Evolutionary conservation across 1,140 invertebrate genomes (phyloP), one percentile per base, ranked within the genome.

Genomic region (Battus philenor): DNA sequence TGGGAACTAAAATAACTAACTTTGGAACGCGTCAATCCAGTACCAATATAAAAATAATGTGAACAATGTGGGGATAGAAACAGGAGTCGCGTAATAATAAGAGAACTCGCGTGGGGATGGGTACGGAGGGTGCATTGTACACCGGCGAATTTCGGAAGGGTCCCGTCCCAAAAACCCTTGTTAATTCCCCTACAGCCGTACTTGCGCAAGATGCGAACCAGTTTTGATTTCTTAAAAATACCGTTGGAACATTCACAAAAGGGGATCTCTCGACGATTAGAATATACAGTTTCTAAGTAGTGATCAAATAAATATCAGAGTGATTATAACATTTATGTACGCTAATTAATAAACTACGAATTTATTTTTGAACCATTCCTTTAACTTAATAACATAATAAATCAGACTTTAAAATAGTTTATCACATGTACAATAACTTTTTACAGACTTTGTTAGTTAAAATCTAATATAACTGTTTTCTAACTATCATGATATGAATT

Each of bases 111-210:
- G 80, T 84, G 80, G 80, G 80, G 80, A 84, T 84, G 77, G 33
- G 71, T 76, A 76, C 77, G 76, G 64, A 84, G 80, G 77, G 80
- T 82, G 80, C 80, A 81, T 84, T 84, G 80, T 84, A 77, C 80
- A 81, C 74, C 77, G 80, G 68, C 77, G 67, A 81, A 84, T 66
- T 83, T 84, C 65, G 77, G 77, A 79, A 81, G 77, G 77, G 80
- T n/a, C 67, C 69, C 79, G 75, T 59, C 66, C 63, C 60, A 44
- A 74, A 77, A 74, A 65, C 78, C 76, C 80, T 78, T 78, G 74
- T 80, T 80, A 61, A 67, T 71, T 75, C 78, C 77, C 80, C 68
- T 74, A n/a, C n/a, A n/a, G n/a, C n/a, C 24, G 7, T 26, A 84
- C 72, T 84, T 82, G 78, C 76, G 78, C 78, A 82, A 84, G 78